A percentile compares a stretch with the other conserved stretches of the same genome.
phyloP scores from a whole-genome alignment of 2,888 invertebrate genomes.

The Mystacides longicornis region DNA sequence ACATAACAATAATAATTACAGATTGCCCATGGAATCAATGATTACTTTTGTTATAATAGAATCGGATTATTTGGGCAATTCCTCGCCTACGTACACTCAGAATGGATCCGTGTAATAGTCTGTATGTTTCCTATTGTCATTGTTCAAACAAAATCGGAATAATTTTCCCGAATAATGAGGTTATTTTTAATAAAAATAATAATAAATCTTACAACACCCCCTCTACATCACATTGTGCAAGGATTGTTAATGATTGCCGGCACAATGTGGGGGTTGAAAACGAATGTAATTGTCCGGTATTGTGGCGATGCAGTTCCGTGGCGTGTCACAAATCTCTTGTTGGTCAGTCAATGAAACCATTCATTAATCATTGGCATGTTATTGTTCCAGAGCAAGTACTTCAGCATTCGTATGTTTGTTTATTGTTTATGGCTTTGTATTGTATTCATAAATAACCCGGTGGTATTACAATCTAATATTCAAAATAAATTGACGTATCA shows the following conservation, averaged over 20 bases:
- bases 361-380: constrained; percentile 17
- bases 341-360: constrained; percentile 24
- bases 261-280: neutral
- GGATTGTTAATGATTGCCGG: neutral
- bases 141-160: neutral
- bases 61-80: neutral
- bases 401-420: neutral
- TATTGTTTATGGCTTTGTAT: neutral
- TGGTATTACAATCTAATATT: too few relatives aligned
- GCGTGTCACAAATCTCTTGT: constrained; percentile 1
- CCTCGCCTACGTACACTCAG: neutral
- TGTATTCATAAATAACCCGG: too few relatives aligned
- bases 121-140: neutral
- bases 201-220: neutral
- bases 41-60: neutral
- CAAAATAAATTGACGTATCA: too few relatives aligned
- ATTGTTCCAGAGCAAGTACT: neutral
- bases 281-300: constrained; percentile 1
- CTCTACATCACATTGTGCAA: neutral
- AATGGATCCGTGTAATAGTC: neutral
- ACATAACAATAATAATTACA: neutral
- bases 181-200: too few relatives aligned
- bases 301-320: neutral
- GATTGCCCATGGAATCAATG: neutral
- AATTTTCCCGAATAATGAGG: neutral